Evolutionary conservation across 2,888 invertebrate species (phyloP).

Genomic region (Cataglyphis cursor): DNA sequence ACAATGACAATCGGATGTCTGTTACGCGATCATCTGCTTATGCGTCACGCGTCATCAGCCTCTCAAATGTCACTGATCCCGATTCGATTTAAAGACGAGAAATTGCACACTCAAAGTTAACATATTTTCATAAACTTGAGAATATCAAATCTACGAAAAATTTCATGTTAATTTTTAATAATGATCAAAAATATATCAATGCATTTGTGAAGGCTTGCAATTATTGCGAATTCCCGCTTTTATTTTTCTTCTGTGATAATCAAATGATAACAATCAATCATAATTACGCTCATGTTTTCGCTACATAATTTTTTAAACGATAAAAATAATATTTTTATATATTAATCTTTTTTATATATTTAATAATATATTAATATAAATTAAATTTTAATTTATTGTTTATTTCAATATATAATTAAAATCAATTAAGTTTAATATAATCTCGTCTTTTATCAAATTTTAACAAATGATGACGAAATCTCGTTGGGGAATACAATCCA

Average conservation of each 20-base stretch:
- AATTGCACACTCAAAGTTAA: not conserved
- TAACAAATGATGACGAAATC: not conserved
- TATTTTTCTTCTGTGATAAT: slow-evolving; percentile 17
- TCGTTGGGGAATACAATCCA: not conserved
- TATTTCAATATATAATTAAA: not conserved
- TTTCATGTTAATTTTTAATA: not conserved
- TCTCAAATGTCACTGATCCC: slow-evolving; percentile 19
- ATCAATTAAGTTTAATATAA: slow-evolving; percentile 3
- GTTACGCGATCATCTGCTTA: slow-evolving; percentile 31
- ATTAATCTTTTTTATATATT: not conserved
- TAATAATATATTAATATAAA: not conserved
- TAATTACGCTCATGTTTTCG: not conserved
- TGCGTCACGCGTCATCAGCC: slow-evolving; percentile 15
- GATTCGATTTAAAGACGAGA: slow-evolving; percentile 6
- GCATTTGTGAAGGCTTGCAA: not conserved
- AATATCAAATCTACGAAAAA: not conserved
- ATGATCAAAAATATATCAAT: not conserved
- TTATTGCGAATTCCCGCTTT: slow-evolving; percentile 56
- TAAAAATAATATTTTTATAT: not conserved
- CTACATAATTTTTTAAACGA: not conserved
- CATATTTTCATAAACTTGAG: not conserved
- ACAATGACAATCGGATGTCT: slow-evolving; percentile 26
- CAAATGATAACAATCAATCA: slow-evolving; percentile 14
- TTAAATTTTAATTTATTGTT: not conserved
- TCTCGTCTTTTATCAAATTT: not conserved